Evolutionary conservation across 2,797 vertebrate genomes (phyloP).

Genomic region (Thamnophis elegans): DNA sequence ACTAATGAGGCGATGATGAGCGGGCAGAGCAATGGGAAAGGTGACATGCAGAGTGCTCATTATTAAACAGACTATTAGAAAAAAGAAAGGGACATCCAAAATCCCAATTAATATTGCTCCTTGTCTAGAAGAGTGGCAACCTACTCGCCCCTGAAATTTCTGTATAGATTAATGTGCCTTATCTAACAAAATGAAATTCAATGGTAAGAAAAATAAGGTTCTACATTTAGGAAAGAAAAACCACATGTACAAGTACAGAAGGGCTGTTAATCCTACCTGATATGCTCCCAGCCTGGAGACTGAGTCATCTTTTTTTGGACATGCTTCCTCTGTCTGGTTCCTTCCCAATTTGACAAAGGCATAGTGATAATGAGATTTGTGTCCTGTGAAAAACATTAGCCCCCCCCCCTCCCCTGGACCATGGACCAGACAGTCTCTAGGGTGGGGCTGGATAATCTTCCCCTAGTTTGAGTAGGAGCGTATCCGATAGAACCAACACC

Average conservation of each 20-base stretch:
- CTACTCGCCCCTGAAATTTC: neutral
- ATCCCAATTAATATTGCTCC: neutral
- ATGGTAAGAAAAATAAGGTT: neutral
- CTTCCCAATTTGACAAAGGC: too few relatives aligned
- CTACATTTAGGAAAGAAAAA: neutral
- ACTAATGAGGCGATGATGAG: conserved; percentile 16
- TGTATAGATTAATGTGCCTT: neutral
- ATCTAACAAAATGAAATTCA: neutral
- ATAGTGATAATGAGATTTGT: too few relatives aligned
- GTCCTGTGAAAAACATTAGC: too few relatives aligned
- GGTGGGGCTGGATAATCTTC: too few relatives aligned
- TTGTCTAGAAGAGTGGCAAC: neutral
- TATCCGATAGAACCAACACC: too few relatives aligned
- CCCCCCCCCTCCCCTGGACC: too few relatives aligned
- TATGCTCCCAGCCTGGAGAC: too few relatives aligned
- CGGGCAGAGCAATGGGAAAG: neutral
- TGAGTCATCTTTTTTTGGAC: too few relatives aligned
- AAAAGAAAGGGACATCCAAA: neutral
- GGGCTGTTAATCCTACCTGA: too few relatives aligned
- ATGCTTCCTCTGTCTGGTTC: too few relatives aligned
- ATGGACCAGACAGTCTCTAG: too few relatives aligned
- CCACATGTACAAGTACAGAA: neutral
- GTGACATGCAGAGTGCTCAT: neutral
- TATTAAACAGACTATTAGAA: neutral
- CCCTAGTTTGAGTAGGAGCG: too few relatives aligned